Evolutionary conservation across 2,888 invertebrate species (phyloP).

Genomic region (Isotomurus palustris): DNA sequence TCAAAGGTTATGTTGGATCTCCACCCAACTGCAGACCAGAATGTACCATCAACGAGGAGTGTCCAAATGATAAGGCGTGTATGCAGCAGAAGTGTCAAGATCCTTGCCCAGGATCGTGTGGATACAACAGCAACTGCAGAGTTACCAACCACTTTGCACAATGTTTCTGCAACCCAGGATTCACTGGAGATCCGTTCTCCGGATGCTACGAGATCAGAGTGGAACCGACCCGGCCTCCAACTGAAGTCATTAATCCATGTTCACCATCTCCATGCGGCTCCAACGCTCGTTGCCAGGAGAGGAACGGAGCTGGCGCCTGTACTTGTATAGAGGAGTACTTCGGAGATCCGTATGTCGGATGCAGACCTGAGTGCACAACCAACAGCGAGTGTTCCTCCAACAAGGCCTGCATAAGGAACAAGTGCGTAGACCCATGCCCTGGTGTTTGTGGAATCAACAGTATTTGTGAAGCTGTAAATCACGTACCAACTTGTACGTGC

Average conservation of each 20-base stretch:
- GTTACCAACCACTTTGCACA: conserved; percentile 36
- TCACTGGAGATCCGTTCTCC: conserved; percentile 78
- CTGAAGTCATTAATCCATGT: conserved; percentile 61
- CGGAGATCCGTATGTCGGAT: conserved; percentile 71
- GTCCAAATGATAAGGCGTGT: conserved; percentile 34
- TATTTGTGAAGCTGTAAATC: conserved; percentile 68
- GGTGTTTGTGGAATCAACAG: conserved; percentile 60
- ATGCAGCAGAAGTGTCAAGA: conserved; percentile 73
- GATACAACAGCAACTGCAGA: conserved; percentile 52
- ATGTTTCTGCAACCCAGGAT: conserved; percentile 64
- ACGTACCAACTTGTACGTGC: conserved; percentile 65
- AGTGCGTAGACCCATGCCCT: conserved; percentile 55
- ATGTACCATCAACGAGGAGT: conserved; percentile 28
- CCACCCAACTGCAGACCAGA: conserved; percentile 37
- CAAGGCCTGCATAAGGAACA: conserved; percentile 48
- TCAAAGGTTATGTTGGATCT: conserved; percentile 27
- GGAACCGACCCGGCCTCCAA: conserved; percentile 6
- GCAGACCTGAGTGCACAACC: conserved; percentile 78
- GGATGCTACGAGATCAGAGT: conserved; percentile 57
- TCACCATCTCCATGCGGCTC: conserved; percentile 76
- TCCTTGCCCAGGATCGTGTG: conserved; percentile 79
- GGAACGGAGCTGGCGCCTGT: conserved; percentile 58
- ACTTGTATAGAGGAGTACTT: conserved; percentile 68
- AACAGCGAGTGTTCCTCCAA: conserved; percentile 77
- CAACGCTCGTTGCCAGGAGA: conserved; percentile 50